Evolutionary conservation across 2,888 invertebrate species (phyloP), one percentile per base, ranked within the genome.

Genomic region (Tiliacea aurago): DNA sequence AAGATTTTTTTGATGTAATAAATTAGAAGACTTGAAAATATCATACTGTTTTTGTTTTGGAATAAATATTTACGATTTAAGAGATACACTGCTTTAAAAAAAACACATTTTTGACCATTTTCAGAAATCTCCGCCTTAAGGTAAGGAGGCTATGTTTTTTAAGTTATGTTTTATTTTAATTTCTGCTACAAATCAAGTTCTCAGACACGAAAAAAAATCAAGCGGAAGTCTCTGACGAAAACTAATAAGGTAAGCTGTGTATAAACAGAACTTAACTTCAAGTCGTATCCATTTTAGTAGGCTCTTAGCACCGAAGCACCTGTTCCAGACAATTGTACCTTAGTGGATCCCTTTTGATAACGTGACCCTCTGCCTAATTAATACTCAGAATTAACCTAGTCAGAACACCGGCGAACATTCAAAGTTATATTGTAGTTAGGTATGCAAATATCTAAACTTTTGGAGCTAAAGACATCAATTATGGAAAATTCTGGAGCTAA

Each of bases 401-500:
- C 82, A 79, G 68, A 81, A 77, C 51, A 70, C 56, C 51, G 55
- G 58, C 37, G 71, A 86, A 87, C 71, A 76, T 81, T 84, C 81
- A 56, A 89, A 89, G 83, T 89, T 87, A 84, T 81, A 89, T 80
- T 80, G 82, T 86, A 88, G 87, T 90, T 88, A 88, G 71, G 56
- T 80, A 91, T 91, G 91, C 91, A 89, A 91, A 91, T 91, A 86
- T 72, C 83, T 74, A 72, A 90, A 91, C 85, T 91, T 91, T 73
- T 75, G 55, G 64, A 81, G 71, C 80, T 87, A 86, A 87, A 76
- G 66, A 82, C 87, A 87, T 90, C 86, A 89, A 90, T 89, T 91
- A 90, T 86, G 86, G 83, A 88, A 84, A 87, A 85, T 80, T 84
- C 82, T 87, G 74, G 73, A 84, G 69, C 37, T 41, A 11, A 70